phyloP scores from a whole-genome alignment of 2,113 vertebrate species.

The Ifrita kowaldi region DNA sequence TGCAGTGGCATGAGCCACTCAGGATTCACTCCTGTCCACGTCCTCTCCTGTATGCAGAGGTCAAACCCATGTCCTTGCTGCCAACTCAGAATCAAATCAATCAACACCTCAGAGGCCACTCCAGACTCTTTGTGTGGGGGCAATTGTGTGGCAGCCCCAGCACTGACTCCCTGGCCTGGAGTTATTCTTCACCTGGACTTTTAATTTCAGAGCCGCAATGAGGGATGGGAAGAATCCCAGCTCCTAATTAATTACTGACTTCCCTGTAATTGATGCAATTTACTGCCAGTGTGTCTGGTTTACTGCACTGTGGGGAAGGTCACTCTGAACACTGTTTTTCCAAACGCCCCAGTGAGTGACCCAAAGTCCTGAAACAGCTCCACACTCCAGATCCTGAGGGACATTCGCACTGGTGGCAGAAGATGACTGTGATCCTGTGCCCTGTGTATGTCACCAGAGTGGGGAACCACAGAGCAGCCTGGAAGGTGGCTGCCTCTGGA shows the following conservation, averaged over 20 bases:
- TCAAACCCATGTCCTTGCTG: neutral
- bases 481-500: neutral
- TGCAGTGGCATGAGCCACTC: neutral
- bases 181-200: neutral
- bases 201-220: neutral
- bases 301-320: neutral
- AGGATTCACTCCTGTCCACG: neutral
- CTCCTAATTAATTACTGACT: constrained; percentile 24
- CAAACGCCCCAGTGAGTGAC: neutral
- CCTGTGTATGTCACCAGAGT: neutral
- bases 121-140: neutral
- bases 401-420: neutral
- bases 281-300: neutral
- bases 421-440: neutral
- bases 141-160: neutral
- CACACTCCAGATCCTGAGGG: neutral
- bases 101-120: neutral
- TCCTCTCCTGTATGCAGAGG: neutral
- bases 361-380: neutral
- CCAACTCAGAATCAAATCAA: neutral
- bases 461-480: neutral
- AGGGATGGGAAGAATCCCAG: neutral
- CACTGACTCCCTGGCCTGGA: neutral
- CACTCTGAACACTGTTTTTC: neutral
- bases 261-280: constrained; percentile 6